Evolutionary conservation across 2,113 vertebrate genomes (phyloP), one percentile per base, ranked within the genome.

Genomic region (Bungarus multicinctus): DNA sequence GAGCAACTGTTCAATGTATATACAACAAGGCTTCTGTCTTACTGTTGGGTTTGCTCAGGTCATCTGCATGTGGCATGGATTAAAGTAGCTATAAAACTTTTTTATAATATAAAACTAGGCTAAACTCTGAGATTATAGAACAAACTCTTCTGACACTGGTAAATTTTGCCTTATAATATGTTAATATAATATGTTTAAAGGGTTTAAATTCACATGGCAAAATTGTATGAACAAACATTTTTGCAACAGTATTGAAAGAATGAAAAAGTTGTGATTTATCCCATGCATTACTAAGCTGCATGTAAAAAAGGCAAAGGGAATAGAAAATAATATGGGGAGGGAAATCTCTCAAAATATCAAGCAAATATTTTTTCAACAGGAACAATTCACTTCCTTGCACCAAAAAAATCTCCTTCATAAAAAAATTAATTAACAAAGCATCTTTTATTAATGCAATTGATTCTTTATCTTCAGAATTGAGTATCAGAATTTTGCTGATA

Each of bases 21-120:
- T 97, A 99, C 98, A 99, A 98, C 97, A 95, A 97, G 91, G 47
- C 96, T 97, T 98, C 98, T 99, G 98, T 99, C 96, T 95, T 97
- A 94, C 97, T 95, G 88, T 96, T 96, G 96, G 96, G 97, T 98
- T 98, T 97, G 95, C 90, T 97, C 86, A 90, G 97, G 97, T 98
- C 97, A 97, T 94, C 87, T 64, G 89, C 97, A 97, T 97, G 97
- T 97, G 98, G 97, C 86, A 1, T 18, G 97, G 98, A 98, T 98
- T 98, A 97, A 97, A 95, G 94, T 88, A 94, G 94, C 91, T 93
- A 97, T 74, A 91, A 95, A 95, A 89, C 93, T 95, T 96, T 95
- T 89, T 96, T 96, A 93, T 87, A 47, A 25, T 50, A 47, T 34
- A 90, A 93, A 90, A 91, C 18, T 4, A 27, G 90, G 94, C 89